phyloP scores from a whole-genome alignment of 1,140 invertebrate species.

The Macrotrachela quadricornifera region DNA sequence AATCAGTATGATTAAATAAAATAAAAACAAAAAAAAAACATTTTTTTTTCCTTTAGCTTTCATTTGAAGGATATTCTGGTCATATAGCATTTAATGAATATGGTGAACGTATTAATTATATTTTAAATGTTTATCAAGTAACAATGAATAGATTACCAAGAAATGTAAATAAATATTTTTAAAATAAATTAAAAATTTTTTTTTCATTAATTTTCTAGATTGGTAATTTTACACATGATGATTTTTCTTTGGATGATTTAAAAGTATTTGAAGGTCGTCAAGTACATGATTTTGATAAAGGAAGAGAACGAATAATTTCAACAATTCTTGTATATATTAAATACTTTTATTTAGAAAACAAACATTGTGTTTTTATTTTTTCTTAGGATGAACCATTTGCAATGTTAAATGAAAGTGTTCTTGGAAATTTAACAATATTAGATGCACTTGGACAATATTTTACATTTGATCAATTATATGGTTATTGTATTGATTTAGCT shows the following conservation, averaged over 20 bases:
- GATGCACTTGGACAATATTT: background rate
- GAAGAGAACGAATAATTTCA: conserved; percentile 1
- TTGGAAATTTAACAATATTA: background rate
- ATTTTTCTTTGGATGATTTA: background rate
- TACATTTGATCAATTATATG: background rate
- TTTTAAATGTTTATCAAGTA: conserved; percentile 44
- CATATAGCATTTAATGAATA: conserved; percentile 79
- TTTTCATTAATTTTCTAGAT: background rate
- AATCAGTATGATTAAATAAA: no score
- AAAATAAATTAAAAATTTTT: background rate
- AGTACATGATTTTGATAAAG: conserved; percentile 2
- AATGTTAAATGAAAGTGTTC: background rate
- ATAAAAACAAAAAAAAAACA: no score
- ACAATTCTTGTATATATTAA: background rate
- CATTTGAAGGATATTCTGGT: conserved; percentile 68
- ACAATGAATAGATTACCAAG: background rate
- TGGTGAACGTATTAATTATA: conserved; percentile 68
- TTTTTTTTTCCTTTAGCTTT: conserved; percentile 35
- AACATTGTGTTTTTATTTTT: background rate
- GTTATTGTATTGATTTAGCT: conserved; percentile 5
- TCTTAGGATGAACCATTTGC: conserved; percentile 1
- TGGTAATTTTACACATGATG: background rate
- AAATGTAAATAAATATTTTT: background rate
- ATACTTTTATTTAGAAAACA: background rate
- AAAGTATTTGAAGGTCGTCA: background rate